Evolutionary conservation across 2,113 vertebrate species (phyloP).

Genomic region (Sebastes schlegelii): DNA sequence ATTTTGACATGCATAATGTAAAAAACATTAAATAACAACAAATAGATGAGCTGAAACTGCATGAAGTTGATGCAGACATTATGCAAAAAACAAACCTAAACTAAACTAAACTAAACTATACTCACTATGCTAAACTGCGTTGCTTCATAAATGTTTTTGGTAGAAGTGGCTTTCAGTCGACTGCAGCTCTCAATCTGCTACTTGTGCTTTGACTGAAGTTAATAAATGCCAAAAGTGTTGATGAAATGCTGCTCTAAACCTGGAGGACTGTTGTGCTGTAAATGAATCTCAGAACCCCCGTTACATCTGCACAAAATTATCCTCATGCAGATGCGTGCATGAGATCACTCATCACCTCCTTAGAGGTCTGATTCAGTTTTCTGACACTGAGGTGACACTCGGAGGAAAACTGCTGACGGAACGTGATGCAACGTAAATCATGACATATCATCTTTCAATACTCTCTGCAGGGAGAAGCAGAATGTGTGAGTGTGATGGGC

Average conservation of each 20-base stretch:
- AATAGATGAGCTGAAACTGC: neutral
- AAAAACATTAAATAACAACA: neutral
- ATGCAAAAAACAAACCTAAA: constrained; percentile 20
- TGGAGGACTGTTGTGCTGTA: constrained; percentile 40
- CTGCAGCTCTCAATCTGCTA: constrained; percentile 23
- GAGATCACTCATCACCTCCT: constrained; percentile 57
- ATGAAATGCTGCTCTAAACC: constrained; percentile 40
- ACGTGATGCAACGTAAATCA: constrained; percentile 53
- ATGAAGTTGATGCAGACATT: neutral
- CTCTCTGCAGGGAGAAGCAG: constrained; percentile 40
- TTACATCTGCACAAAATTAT: constrained; percentile 78
- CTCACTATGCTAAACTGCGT: neutral
- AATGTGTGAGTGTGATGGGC: constrained; percentile 53
- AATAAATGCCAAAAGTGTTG: constrained; percentile 57
- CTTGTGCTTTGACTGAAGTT: constrained; percentile 40
- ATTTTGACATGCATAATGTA: neutral
- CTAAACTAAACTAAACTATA: no score
- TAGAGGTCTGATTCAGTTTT: constrained; percentile 53
- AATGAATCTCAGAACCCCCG: constrained; percentile 41
- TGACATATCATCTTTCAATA: constrained; percentile 49
- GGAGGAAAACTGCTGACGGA: constrained; percentile 38
- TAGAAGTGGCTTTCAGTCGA: constrained; percentile 13
- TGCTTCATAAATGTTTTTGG: constrained; percentile 2
- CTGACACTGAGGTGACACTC: constrained; percentile 55
- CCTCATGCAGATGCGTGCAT: constrained; percentile 55